A percentile compares a stretch with the other conserved stretches of the same genome.
These are phyloP conservation scores for Cassiopea xamachana DNA, from an alignment of 30 jellyfish, hydroid and myxozoan genomes.

Conservation along the genomic window DNA sequence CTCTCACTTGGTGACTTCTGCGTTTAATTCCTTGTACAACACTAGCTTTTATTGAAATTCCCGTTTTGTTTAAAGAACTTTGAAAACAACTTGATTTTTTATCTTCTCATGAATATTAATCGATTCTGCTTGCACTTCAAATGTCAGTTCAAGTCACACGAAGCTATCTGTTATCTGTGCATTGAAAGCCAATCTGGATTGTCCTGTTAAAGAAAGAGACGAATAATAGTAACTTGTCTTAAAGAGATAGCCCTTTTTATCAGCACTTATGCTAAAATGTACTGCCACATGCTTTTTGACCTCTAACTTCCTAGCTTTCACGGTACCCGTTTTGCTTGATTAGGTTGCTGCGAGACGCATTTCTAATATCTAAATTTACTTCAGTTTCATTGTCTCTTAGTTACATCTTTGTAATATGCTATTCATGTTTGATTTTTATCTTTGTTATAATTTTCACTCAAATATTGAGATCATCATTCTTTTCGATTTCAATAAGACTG, in stretches of 20 bases:
- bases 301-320: neutral
- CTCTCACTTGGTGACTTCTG: neutral
- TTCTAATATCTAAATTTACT: neutral
- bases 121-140: neutral
- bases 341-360: neutral
- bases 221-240: neutral
- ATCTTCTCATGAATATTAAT: conserved; percentile 27
- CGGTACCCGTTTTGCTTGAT: conserved; percentile 21
- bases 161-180: neutral
- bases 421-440: neutral
- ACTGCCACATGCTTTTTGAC: neutral
- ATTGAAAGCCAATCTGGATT: neutral
- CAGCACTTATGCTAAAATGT: neutral
- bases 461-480: too few species aligned
- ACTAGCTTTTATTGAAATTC: neutral
- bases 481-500: too few species aligned
- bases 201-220: conserved; percentile 1
- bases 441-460: too few species aligned
- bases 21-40: neutral
- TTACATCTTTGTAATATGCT: neutral
- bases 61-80: neutral
- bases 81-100: neutral
- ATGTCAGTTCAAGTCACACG: neutral
- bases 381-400: neutral
- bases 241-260: neutral